These are phyloP conservation scores for Teleogryllus occipitalis DNA, from an alignment of 1,140 invertebrate genomes.

Conservation along the genomic window DNA sequence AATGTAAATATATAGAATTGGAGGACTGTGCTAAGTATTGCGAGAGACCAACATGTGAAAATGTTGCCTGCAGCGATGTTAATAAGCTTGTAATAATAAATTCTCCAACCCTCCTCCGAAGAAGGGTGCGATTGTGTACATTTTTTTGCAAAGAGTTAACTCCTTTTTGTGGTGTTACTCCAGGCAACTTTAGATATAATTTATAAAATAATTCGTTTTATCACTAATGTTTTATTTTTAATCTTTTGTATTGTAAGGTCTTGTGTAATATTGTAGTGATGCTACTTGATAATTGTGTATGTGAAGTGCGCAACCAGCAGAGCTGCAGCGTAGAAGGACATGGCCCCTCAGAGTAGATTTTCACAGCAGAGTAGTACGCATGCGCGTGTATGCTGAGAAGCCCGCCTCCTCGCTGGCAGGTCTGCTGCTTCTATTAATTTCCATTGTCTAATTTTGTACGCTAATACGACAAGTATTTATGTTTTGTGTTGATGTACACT, in stretches of 20 bases:
- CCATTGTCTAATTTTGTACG: neutral
- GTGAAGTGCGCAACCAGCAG: no score
- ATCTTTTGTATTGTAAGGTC: neutral
- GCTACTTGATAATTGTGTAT: no score
- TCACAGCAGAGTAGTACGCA: neutral
- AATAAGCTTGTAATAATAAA: neutral
- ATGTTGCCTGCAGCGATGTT: neutral
- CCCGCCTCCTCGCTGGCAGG: neutral
- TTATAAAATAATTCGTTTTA: neutral
- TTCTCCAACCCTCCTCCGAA: neutral
- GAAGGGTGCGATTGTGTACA: neutral
- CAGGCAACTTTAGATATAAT: neutral
- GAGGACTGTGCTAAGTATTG: neutral
- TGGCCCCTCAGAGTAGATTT: no score
- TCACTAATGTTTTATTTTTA: neutral
- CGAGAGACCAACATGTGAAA: neutral
- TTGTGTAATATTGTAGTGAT: neutral
- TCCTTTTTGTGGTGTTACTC: neutral
- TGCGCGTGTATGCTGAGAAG: neutral
- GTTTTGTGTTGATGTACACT: neutral
- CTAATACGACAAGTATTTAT: neutral
- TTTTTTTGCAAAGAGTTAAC: neutral
- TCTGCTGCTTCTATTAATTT: neutral
- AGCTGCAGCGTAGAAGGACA: no score
- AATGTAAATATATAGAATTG: neutral